These are phyloP conservation scores for Pseudoatta argentina DNA, from an alignment of 1,140 invertebrate genomes.

Conservation along the genomic window DNA sequence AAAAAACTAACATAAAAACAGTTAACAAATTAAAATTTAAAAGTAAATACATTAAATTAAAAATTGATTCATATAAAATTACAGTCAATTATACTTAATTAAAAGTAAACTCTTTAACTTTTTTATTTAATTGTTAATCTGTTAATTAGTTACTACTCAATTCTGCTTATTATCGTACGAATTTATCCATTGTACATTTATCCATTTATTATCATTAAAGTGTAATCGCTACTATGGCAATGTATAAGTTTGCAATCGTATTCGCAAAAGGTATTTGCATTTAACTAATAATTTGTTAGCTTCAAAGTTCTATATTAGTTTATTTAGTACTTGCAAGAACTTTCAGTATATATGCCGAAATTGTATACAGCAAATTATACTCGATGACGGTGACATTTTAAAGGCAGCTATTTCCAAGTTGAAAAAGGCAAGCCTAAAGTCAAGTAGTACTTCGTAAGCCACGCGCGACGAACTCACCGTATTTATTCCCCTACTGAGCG, in stretches of 20 bases:
- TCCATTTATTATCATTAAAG: neutral
- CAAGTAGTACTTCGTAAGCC: constrained; percentile 43
- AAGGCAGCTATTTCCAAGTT: constrained; percentile 12
- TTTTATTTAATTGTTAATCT: too few species aligned
- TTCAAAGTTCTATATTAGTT: neutral
- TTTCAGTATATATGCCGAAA: constrained; percentile 12
- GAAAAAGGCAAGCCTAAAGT: constrained; percentile 34
- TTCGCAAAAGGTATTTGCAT: constrained; percentile 29
- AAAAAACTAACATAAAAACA: too few species aligned
- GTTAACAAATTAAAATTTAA: too few species aligned
- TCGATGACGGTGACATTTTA: constrained; percentile 14
- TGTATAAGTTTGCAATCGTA: neutral
- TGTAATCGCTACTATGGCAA: neutral
- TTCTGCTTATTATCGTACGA: too few species aligned
- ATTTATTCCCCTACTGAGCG: constrained; percentile 32
- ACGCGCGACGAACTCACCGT: constrained; percentile 16
- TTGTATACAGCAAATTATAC: constrained; percentile 37
- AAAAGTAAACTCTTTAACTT: too few species aligned
- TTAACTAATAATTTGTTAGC: constrained; percentile 35
- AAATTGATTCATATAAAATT: too few species aligned
- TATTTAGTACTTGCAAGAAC: neutral
- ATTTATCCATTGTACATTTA: neutral
- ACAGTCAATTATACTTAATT: too few species aligned
- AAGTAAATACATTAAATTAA: too few species aligned
- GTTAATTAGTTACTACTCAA: too few species aligned